Conservation (phyloP, 2,888 invertebrate species). For the Xestia ashworthii region DNA sequence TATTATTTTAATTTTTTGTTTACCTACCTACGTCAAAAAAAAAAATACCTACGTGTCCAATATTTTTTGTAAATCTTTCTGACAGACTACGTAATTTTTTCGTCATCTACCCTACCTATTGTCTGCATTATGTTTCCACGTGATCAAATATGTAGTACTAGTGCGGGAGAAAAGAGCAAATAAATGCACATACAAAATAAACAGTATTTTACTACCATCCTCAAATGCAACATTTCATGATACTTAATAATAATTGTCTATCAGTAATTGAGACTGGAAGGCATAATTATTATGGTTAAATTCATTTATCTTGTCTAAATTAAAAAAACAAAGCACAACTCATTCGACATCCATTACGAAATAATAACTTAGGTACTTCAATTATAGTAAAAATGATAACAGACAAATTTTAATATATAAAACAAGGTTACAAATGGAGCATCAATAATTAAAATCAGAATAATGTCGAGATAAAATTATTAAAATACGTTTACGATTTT, state of each 20-base stretch:
- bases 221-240: background rate
- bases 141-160: slow-evolving; percentile 38
- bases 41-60: too few relatives aligned
- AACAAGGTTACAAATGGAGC: slow-evolving; percentile 15
- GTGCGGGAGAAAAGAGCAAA: slow-evolving; percentile 33
- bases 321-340: background rate
- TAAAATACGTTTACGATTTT: slow-evolving; percentile 4
- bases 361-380: background rate
- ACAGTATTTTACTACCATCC: slow-evolving; percentile 38
- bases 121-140: slow-evolving; percentile 17
- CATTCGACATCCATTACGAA: background rate
- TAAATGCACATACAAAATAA: slow-evolving; percentile 55
- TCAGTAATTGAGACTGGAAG: background rate
- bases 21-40: too few relatives aligned
- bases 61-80: too few relatives aligned
- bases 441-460: slow-evolving; percentile 9
- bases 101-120: background rate
- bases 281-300: background rate
- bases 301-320: too few relatives aligned
- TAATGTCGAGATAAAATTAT: background rate
- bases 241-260: background rate
- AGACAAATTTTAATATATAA: background rate
- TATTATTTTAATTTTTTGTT: too few relatives aligned
- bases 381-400: background rate
- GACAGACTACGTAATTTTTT: too few relatives aligned